Base-by-base conservation (phyloP, 2,113 vertebrate genomes). In the Rhinoptilus africanus region DNA sequence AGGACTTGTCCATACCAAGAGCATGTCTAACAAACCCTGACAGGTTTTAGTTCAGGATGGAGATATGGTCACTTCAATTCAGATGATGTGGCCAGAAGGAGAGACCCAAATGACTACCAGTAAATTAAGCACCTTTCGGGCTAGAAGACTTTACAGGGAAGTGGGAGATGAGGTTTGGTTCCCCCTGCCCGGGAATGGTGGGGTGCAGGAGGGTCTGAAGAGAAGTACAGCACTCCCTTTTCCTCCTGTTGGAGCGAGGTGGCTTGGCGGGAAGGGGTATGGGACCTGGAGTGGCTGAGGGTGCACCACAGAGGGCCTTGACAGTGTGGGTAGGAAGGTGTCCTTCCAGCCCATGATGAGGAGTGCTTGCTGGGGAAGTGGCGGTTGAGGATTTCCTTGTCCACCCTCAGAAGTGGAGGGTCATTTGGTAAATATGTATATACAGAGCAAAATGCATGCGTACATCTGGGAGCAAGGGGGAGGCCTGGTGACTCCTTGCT, bases 1-100 rank as follows among this genome's bases (percentile, higher is more conserved):
- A 71, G 47, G 32, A 43, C 50, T 74, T 73, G 35, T 27, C 35
- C 60, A 66, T 35, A 37, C 12, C 47, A 81, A 74, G 28, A 54
- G 4, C 28, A 53, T 0, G 0, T 62, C 47, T 69, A 71, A 43
- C 30, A 78, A 67, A 68, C 23, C 5, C 20, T 68, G 21, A 5
- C 5, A 22, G 32, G 14, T 81, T 50, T 89, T 57, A 51, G 15
- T 85, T 91, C 43, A 39, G 34, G 35, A n/a, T 53, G 19, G 45
- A 83, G 45, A 41, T 69, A 9, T 1, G 9, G 17, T 59, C 32
- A 37, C 37, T 76, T 89, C 8, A 19, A 2, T 78, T 92, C 35
- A 77, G 72, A 56, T 88, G 80, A 50, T 32, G 32, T 26, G 50
- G 3, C 48, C 45, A 30, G 47, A 91, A 69, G 43, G 56, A 56